Evolutionary conservation across 1,140 invertebrate genomes (phyloP), one percentile per base, ranked within the genome.

Genomic region (Orius laevigatus): DNA sequence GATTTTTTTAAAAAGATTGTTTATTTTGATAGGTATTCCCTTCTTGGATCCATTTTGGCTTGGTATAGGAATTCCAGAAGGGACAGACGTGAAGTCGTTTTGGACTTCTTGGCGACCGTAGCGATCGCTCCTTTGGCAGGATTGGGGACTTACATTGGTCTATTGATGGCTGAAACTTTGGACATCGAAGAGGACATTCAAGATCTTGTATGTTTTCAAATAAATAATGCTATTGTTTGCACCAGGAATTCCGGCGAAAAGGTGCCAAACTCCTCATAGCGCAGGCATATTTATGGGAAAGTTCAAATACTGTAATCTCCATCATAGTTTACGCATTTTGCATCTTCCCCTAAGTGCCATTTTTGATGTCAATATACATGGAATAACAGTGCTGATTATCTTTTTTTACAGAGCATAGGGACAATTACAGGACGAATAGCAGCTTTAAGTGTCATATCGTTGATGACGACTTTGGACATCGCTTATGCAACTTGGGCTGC

Each of bases 391-490:
- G n/a, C n/a, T n/a, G n/a, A n/a, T n/a, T n/a, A n/a, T n/a, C n/a
- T n/a, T n/a, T n/a, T n/a, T n/a, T n/a, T n/a, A n/a, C n/a, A n/a
- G n/a, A n/a, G n/a, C n/a, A n/a, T n/a, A n/a, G n/a, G n/a, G n/a
- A n/a, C n/a, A n/a, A n/a, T n/a, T n/a, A n/a, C n/a, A n/a, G n/a
- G n/a, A n/a, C 41, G 41, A 43, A 19, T 43, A 11, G 41, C 9
- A 14, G 25, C 31, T 6, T 15, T 49, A 16, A 15, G 39, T 8
- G n/a, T 50, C 11, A 39, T 50, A 31, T 45, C 42, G 16, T 11
- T 50, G 41, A 34, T 63, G 0, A 58, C 62, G 1, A 74, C 75
- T 11, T 77, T 63, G 1, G 68, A 53, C 5, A 59, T 33, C 5
- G 76, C 70, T 1, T 51, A 16, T 31, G 19, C 42, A 19, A 44